Base-by-base conservation (phyloP, 92 coral and sea anemone genomes). In the Plumapathes pennacea region DNA sequence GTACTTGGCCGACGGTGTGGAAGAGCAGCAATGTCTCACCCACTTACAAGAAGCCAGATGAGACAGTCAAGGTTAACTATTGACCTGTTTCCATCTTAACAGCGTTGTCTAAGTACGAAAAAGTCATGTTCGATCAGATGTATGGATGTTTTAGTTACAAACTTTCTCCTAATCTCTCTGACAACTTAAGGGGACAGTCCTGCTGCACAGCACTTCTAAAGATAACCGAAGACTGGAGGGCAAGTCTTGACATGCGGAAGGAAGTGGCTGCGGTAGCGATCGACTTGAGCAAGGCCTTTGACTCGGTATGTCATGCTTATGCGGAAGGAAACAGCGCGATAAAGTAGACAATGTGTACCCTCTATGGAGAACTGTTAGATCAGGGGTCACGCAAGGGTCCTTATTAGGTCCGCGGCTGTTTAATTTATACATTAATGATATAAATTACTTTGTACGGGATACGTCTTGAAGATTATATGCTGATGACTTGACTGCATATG, bases 91-190 rank as follows among this genome's bases (percentile, higher is more conserved):
- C 77, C 18, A 23, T 56, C 5, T 46, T 56, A 20, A 51, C 54
- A n/a, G n/a, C n/a, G n/a, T n/a, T n/a, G n/a, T 14, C 32, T 28
- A n/a, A 67, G 20, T 13, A 51, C 17, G 60, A 28, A 41, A 71
- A 58, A 38, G 64, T 52, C 27, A 40, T 77, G 58, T 67, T 38
- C 32, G 84, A 67, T 61, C 60, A 77, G 46, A 67, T 68, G 17
- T 77, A 59, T 44, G 58, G 23, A 29, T 53, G 34, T 34, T 64
- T 76, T 20, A 2, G 3, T 15, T 32, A 31, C 2, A 62, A n/a
- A 28, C 54, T 63, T 6, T 67, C 76, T 1, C 64, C 19, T 25
- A 76, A 67, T 51, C 54, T 67, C 22, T 67, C 71, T 25, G 83
- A 68, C 11, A 66, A 56, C 26, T 18, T 67, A 29, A 75, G 50